Evolutionary conservation across 2,113 vertebrate species (phyloP).

Genomic region (Empidonax traillii): DNA sequence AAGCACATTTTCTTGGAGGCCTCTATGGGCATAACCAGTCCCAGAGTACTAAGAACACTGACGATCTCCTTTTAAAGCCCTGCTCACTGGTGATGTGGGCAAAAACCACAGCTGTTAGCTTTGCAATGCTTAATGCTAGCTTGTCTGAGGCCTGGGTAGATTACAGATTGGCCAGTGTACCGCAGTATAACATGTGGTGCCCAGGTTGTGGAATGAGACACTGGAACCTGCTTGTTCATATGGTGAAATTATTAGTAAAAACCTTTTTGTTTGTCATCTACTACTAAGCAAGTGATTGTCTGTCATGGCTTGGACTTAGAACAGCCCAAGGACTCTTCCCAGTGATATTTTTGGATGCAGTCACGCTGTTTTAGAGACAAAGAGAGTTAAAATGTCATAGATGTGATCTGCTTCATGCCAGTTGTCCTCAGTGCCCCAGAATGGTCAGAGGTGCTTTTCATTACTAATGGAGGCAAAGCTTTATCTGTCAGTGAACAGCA

Average conservation of each 20-base stretch:
- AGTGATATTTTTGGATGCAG: not conserved
- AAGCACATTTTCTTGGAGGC: conserved; percentile 34
- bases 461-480: not conserved
- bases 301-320: not conserved
- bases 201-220: not conserved
- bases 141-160: not conserved
- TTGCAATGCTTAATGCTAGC: not conserved
- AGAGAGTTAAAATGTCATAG: not conserved
- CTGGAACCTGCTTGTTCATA: not conserved
- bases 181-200: not conserved
- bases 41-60: not conserved
- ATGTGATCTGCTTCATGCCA: not conserved
- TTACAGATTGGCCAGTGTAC: not conserved
- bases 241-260: not conserved
- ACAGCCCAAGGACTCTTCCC: not conserved
- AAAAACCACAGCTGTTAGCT: not conserved
- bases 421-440: not conserved
- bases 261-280: not conserved
- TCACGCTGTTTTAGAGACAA: not conserved
- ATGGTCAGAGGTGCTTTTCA: not conserved
- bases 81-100: not conserved
- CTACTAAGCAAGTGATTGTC: not conserved
- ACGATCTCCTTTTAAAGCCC: conserved; percentile 49
- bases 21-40: not conserved
- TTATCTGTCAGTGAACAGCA: not conserved